These are phyloP conservation scores for Cremastinae sp. DNA, from an alignment of 2,888 invertebrate genomes.

Conservation along the genomic window DNA sequence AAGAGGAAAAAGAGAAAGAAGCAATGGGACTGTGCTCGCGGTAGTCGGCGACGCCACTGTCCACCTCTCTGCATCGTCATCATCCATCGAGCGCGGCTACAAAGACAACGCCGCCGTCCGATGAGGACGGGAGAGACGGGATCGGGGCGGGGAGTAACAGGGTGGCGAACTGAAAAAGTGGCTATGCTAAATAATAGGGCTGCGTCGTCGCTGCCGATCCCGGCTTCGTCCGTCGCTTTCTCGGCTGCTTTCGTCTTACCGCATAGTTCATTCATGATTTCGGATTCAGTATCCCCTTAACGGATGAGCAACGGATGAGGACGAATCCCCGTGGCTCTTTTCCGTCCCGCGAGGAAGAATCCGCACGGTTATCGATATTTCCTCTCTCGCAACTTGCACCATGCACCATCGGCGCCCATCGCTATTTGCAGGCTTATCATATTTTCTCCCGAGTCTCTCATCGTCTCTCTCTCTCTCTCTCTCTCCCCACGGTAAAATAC, in stretches of 20 bases:
- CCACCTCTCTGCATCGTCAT: slow-evolving; percentile 75
- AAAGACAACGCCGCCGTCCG: slow-evolving; percentile 78
- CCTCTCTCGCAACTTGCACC: no score
- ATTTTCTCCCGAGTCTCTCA: no score
- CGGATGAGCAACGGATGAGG: slow-evolving; percentile 58
- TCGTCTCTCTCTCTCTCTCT: no score
- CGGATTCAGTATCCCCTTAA: slow-evolving; percentile 70
- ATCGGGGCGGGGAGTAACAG: slow-evolving; percentile 67
- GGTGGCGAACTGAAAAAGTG: slow-evolving; percentile 75
- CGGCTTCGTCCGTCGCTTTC: slow-evolving; percentile 64
- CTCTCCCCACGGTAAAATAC: no score
- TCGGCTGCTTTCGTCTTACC: slow-evolving; percentile 66
- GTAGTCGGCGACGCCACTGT: slow-evolving; percentile 59
- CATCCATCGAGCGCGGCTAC: slow-evolving; percentile 73
- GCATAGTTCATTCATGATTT: slow-evolving; percentile 76
- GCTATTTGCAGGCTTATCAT: background rate
- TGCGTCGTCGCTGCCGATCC: slow-evolving; percentile 62
- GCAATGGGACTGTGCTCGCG: slow-evolving; percentile 49
- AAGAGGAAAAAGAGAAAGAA: slow-evolving; percentile 38
- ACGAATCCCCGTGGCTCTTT: slow-evolving; percentile 40
- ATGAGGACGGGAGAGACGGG: slow-evolving; percentile 63
- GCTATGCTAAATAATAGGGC: slow-evolving; percentile 80
- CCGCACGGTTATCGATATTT: slow-evolving; percentile 39
- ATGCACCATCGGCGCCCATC: background rate
- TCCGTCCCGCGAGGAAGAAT: slow-evolving; percentile 9